Conservation (phyloP, 2,113 vertebrate genomes). For the Solenodon paradoxus region DNA sequence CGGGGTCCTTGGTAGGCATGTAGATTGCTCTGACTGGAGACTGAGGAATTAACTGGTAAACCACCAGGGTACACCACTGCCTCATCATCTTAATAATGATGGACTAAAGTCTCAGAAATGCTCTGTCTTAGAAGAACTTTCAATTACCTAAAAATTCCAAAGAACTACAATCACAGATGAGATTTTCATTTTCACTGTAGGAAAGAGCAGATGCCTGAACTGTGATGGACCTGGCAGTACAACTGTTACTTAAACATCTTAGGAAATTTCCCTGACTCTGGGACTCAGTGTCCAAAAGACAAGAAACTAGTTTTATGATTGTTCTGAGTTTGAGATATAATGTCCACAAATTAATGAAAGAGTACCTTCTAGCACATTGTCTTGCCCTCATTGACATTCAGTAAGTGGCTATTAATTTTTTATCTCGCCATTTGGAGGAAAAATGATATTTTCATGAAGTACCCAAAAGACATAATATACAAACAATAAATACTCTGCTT, state of each 20-base stretch:
- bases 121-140: not conserved
- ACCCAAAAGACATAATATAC: not conserved
- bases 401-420: not conserved
- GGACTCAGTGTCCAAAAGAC: not conserved
- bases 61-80: too few species aligned
- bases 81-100: not conserved
- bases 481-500: not conserved
- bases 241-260: not conserved
- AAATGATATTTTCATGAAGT: not conserved
- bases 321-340: not conserved
- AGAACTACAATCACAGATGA: not conserved
- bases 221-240: too few species aligned
- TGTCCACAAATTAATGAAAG: not conserved
- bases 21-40: too few species aligned
- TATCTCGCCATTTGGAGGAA: not conserved
- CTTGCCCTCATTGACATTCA: not conserved
- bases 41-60: too few species aligned
- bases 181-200: not conserved
- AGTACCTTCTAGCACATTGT: not conserved
- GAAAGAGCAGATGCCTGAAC: not conserved
- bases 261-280: not conserved
- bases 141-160: not conserved
- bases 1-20: too few species aligned
- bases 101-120: not conserved
- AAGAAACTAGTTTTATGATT: not conserved